Percentiles rank a stretch among this genome's conserved stretches.
These are phyloP conservation scores for Heliothis virescens DNA, from an alignment of 1,140 invertebrate species.

Conservation along the genomic window DNA sequence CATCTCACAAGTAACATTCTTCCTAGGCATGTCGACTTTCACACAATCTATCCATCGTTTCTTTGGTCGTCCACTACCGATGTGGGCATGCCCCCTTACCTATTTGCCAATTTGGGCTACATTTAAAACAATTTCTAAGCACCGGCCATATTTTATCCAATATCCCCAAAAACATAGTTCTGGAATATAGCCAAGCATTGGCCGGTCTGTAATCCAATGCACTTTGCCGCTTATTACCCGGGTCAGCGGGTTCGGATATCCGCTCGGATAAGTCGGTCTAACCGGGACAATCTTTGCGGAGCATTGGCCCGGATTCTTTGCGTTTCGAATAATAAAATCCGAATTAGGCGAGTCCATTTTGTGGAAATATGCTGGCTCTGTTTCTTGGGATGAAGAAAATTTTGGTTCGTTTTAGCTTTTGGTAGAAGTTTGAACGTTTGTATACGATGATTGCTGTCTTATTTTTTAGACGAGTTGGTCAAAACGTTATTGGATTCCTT, in stretches of 20 bases:
- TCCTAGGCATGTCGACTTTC: no score
- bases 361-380: neutral
- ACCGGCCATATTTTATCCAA: neutral
- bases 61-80: no score
- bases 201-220: slow-evolving; percentile 33
- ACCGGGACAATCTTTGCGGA: slow-evolving; percentile 26
- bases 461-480: no score
- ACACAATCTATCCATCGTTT: no score
- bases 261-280: slow-evolving; percentile 22
- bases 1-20: no score
- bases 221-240: slow-evolving; percentile 42
- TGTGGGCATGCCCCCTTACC: no score
- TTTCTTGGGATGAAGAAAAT: neutral
- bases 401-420: neutral
- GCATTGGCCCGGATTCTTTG: slow-evolving; percentile 29
- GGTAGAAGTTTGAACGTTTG: neutral
- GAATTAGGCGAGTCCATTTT: slow-evolving; percentile 5
- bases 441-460: no score
- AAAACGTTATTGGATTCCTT: no score
- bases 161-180: neutral
- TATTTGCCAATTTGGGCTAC: no score
- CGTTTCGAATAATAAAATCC: slow-evolving; percentile 19
- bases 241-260: slow-evolving; percentile 36
- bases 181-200: slow-evolving; percentile 8
- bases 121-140: neutral